A percentile compares a stretch with the other conserved stretches of the same genome.
phyloP scores from a whole-genome alignment of 2,888 invertebrate species.

The Amphipoea lucens region DNA sequence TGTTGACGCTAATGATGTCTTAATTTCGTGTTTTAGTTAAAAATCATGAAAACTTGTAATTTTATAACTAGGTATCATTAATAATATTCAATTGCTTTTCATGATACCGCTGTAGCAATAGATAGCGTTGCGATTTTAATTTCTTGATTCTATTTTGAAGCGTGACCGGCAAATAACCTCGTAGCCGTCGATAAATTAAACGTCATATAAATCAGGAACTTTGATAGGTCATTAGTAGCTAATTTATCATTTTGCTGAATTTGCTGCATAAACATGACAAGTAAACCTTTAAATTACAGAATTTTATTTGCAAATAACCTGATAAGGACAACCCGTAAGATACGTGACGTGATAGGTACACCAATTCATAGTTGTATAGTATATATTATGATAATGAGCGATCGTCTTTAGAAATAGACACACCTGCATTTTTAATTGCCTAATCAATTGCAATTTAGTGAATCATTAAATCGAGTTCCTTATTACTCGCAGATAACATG shows the following conservation, averaged over 20 bases:
- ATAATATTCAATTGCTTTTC: background rate
- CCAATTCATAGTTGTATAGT: background rate
- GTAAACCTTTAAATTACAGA: background rate
- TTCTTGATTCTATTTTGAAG: background rate
- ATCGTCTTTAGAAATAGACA: conserved; percentile 4
- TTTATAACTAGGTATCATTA: background rate
- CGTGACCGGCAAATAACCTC: background rate
- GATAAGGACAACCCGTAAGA: background rate
- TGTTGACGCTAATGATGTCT: conserved; percentile 2
- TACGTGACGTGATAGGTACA: background rate
- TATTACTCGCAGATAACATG: conserved; percentile 6
- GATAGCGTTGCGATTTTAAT: conserved; percentile 6
- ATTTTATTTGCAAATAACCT: background rate
- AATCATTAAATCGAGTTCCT: conserved; percentile 42
- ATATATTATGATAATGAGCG: background rate
- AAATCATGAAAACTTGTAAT: background rate
- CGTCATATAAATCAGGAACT: background rate
- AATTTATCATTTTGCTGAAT: background rate
- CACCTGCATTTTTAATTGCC: conserved; percentile 2
- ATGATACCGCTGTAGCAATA: background rate
- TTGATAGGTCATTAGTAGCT: background rate
- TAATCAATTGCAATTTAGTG: conserved; percentile 6
- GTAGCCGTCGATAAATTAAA: background rate
- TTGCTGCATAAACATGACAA: background rate
- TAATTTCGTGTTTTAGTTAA: background rate